Evolutionary conservation across 1,140 invertebrate genomes (phyloP).

Genomic region (Hormaphis cornu): DNA sequence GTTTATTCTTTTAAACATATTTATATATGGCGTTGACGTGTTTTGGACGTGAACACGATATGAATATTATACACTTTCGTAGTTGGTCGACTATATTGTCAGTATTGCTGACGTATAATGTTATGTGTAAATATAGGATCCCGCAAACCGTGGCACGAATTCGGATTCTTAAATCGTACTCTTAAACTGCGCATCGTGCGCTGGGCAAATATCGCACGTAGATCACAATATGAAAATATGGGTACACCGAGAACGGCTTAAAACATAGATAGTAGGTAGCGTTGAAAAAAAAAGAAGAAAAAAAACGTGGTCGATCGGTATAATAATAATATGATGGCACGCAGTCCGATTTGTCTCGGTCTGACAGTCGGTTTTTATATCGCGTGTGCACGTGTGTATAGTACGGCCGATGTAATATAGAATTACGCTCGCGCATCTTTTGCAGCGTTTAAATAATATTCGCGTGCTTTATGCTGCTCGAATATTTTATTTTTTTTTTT

Average conservation of each 20-base stretch:
- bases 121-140: neutral
- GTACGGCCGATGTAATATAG: too few relatives aligned
- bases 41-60: conserved; percentile 9
- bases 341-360: conserved; percentile 27
- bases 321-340: conserved; percentile 15
- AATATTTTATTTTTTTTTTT: neutral
- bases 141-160: neutral
- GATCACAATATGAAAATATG: too few relatives aligned
- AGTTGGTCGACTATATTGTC: neutral
- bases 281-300: neutral
- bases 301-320: conserved; percentile 4
- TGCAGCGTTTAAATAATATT: conserved; percentile 24
- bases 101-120: neutral
- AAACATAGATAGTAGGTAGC: conserved; percentile 13
- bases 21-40: neutral
- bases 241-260: too few relatives aligned
- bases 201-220: neutral
- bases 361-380: conserved; percentile 5
- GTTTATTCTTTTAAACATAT: too few relatives aligned
- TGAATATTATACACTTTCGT: conserved; percentile 2
- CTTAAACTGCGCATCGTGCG: neutral
- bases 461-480: conserved; percentile 2
- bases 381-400: neutral
- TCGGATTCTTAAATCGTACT: conserved; percentile 12
- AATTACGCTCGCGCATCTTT: neutral